Conservation (phyloP, 2,888 invertebrate genomes). For the Lymantria monacha region DNA sequence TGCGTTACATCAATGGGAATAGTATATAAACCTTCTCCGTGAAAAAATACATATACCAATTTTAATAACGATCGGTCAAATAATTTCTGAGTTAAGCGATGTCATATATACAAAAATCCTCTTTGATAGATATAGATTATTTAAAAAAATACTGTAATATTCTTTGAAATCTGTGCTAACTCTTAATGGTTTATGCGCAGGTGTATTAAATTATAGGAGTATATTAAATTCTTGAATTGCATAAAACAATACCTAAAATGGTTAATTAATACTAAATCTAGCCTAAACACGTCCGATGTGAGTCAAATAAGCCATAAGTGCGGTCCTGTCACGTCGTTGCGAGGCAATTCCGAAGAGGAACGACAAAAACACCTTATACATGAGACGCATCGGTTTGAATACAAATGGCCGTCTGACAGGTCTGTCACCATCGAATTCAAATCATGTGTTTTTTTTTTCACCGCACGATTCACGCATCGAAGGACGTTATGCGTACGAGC, state of each 20-base stretch:
- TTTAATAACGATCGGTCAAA: too few relatives aligned
- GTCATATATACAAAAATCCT: too few relatives aligned
- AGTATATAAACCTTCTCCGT: too few relatives aligned
- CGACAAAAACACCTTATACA: constrained; percentile 71
- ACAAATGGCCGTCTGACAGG: constrained; percentile 58
- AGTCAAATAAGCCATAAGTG: constrained; percentile 29
- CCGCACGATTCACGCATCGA: constrained; percentile 55
- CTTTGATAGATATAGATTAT: too few relatives aligned
- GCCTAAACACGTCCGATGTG: constrained; percentile 22
- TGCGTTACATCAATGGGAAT: too few relatives aligned
- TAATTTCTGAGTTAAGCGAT: too few relatives aligned
- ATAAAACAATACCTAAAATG: background rate
- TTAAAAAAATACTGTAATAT: too few relatives aligned
- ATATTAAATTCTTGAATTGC: background rate
- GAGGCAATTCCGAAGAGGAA: constrained; percentile 67
- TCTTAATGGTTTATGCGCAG: too few relatives aligned
- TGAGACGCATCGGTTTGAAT: constrained; percentile 56
- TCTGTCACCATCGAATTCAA: constrained; percentile 62
- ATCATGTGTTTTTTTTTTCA: constrained; percentile 55
- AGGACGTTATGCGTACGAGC: constrained; percentile 56
- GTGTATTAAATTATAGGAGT: background rate
- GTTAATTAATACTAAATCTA: constrained; percentile 16
- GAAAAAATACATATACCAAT: too few relatives aligned
- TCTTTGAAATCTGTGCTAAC: too few relatives aligned
- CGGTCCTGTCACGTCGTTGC: constrained; percentile 67